Evolutionary conservation across 2,113 vertebrate species (phyloP).

Genomic region (Galbula dea): DNA sequence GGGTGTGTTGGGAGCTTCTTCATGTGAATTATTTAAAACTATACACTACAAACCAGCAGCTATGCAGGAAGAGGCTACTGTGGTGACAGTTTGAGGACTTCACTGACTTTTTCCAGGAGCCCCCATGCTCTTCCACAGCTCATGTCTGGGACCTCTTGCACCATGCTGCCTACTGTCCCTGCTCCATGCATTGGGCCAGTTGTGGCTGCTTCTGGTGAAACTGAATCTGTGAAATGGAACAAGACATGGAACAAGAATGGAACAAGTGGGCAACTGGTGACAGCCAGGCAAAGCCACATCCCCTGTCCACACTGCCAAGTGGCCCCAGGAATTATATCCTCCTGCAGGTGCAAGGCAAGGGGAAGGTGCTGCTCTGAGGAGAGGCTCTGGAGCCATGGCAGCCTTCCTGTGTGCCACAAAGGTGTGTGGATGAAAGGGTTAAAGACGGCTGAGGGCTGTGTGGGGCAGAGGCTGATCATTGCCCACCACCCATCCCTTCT

Average conservation of each 20-base stretch:
- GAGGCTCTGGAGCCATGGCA: not conserved
- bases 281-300: not conserved
- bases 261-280: not conserved
- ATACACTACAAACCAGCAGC: fast-evolving
- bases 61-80: not conserved
- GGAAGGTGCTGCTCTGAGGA: not conserved
- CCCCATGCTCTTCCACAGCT: not conserved
- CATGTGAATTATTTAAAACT: not conserved
- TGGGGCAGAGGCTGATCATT: not conserved
- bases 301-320: not conserved
- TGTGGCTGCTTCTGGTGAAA: not conserved
- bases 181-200: fast-evolving
- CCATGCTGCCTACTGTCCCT: fast-evolving
- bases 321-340: not conserved
- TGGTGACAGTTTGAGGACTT: not conserved
- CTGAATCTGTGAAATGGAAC: not conserved
- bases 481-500: fast-evolving
- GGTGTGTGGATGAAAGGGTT: fast-evolving
- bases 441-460: fast-evolving
- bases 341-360: not conserved
- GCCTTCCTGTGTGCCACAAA: not conserved
- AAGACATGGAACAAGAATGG: too few relatives aligned
- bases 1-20: not conserved
- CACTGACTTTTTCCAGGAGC: not conserved
- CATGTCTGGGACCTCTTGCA: not conserved